These are phyloP conservation scores for Gnathonemus longibarbis DNA, from an alignment of 2,113 vertebrate genomes.

Conservation along the genomic window DNA sequence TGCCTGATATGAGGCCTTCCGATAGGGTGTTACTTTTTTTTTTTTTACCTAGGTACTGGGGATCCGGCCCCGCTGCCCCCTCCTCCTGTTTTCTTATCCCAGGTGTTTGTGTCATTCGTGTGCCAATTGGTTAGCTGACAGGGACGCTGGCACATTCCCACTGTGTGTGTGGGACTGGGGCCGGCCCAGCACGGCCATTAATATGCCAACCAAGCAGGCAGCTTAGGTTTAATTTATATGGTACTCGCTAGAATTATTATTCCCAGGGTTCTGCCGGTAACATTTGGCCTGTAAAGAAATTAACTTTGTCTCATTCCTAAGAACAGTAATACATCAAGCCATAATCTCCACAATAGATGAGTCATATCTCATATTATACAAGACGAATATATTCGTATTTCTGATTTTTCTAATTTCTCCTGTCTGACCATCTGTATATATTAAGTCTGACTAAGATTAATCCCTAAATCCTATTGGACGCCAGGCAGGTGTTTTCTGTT, in stretches of 20 bases:
- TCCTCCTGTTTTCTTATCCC: not conserved
- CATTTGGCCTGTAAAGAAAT: constrained; percentile 70
- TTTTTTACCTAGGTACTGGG: not conserved
- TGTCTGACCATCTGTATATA: constrained; percentile 85
- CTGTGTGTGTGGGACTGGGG: constrained; percentile 36
- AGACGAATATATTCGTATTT: constrained; percentile 82
- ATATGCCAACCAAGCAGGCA: constrained; percentile 57
- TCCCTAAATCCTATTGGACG: constrained; percentile 74
- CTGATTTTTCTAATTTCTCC: constrained; percentile 86
- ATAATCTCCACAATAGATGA: constrained; percentile 75
- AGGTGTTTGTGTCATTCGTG: constrained; percentile 22
- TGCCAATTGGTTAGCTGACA: constrained; percentile 29
- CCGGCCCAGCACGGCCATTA: constrained; percentile 41
- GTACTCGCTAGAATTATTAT: constrained; percentile 61
- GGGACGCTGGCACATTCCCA: constrained; percentile 15
- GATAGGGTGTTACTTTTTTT: not conserved
- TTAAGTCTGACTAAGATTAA: constrained; percentile 84
- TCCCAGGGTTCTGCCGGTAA: constrained; percentile 53
- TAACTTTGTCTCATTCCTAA: constrained; percentile 72
- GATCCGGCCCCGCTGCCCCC: too few species aligned
- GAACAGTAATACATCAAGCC: constrained; percentile 72
- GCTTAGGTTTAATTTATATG: constrained; percentile 66
- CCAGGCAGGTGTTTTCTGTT: constrained; percentile 72
- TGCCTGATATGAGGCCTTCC: not conserved
- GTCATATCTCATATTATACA: constrained; percentile 75